Evolutionary conservation across 2,888 invertebrate genomes (phyloP).

Genomic region (Brachylomia viminalis): DNA sequence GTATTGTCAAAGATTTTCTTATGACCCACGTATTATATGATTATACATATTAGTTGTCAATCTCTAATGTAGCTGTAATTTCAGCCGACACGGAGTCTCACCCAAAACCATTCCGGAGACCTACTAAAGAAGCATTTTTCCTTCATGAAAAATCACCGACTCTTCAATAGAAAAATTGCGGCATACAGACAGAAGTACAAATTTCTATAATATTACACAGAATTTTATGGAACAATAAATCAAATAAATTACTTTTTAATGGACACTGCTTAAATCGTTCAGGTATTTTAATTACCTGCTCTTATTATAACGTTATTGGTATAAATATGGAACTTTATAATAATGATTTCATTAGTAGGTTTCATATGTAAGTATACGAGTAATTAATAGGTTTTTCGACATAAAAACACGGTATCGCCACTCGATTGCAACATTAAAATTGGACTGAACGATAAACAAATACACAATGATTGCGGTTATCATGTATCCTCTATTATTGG

Average conservation of each 20-base stretch:
- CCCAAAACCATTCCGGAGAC: no score
- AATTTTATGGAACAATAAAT: conserved; percentile 21
- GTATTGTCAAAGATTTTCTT: no score
- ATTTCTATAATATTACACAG: background rate
- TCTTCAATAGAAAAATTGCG: background rate
- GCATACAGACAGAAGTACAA: background rate
- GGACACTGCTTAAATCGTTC: conserved; percentile 2
- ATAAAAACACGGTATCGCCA: background rate
- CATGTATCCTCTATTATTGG: background rate
- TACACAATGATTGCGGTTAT: background rate
- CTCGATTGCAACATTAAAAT: conserved; percentile 1
- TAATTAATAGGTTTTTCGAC: background rate
- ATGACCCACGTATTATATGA: no score
- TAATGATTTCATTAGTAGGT: background rate
- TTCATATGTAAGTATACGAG: no score
- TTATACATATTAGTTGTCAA: no score
- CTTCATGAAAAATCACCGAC: background rate
- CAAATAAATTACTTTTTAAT: conserved; percentile 37
- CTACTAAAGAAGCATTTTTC: background rate
- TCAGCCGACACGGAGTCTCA: no score
- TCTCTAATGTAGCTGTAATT: no score
- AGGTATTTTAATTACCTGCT: conserved; percentile 10
- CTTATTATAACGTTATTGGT: conserved; percentile 6
- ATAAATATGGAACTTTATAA: conserved; percentile 41
- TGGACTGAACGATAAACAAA: background rate